Evolutionary conservation across 2,888 invertebrate species (phyloP), one percentile per base, ranked within the genome.

Genomic region (Bombylius discolor): DNA sequence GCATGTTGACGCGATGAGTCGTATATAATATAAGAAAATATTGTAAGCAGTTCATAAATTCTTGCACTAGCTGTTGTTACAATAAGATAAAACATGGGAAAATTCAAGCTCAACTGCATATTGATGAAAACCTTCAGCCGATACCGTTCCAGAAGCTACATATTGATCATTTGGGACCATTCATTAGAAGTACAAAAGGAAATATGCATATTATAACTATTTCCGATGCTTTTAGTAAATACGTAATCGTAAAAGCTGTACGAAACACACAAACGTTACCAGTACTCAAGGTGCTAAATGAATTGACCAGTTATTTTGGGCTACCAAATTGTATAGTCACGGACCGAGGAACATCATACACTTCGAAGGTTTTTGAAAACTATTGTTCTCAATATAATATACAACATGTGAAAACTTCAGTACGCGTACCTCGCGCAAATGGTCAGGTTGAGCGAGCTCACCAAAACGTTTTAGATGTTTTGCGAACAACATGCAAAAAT

Each of bases 311-410:
- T 12, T 58, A 62, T 59, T 64, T 64, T 55, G 64, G 63, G 1
- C 57, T 55, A 39, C 63, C 64, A 48, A 54, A 42, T 42, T 57
- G 59, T 9, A 54, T 65, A 2, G 58, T 67, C 32, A 61, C 62
- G 5, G 65, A 67, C 54, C 51, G 64, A 55, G 66, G 65, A n/a
- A 62, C 65, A 3, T 64, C 65, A 4, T 67, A 61, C 50, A 64
- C 63, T 2, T 62, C 65, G 0, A 60, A 61, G 6, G 33, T 23
- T 11, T 66, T 67, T 48, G 60, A 60, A 53, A 33, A 54, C 4
- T 65, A 63, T 52, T 64, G 61, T 53, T 44, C 11, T 4, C 6
- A 23, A 7, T 42, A 50, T 32, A 49, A 23, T 13, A 49, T 49
- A 5, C 14, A 44, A 42, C 53, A 53, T n/a, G 31, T 53, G 4